phyloP scores from a whole-genome alignment of 2,888 invertebrate species.

The Sipha maydis region DNA sequence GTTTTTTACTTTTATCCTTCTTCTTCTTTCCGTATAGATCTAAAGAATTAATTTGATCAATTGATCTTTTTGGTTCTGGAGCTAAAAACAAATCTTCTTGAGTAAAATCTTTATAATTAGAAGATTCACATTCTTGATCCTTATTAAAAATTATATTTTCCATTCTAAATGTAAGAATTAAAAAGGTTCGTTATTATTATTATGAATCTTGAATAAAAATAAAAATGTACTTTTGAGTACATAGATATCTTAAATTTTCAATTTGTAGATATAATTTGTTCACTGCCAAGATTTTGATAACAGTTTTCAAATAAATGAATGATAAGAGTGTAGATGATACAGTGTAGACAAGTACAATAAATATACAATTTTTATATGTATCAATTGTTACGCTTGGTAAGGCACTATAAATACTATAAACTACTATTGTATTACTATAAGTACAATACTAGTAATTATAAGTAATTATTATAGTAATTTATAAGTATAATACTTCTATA shows the following conservation, averaged over 20 bases:
- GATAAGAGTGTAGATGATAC: neutral
- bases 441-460: too few relatives aligned
- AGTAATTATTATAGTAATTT: too few relatives aligned
- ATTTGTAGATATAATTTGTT: too few relatives aligned
- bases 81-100: conserved; percentile 59
- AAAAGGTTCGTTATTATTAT: neutral
- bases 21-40: conserved; percentile 68
- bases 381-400: too few relatives aligned
- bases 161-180: neutral
- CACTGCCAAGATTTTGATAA: neutral
- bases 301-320: neutral
- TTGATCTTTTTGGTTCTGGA: conserved; percentile 57
- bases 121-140: conserved; percentile 32
- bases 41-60: conserved; percentile 26
- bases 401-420: too few relatives aligned
- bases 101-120: conserved; percentile 35
- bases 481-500: too few relatives aligned
- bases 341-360: neutral
- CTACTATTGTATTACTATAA: too few relatives aligned
- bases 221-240: too few relatives aligned
- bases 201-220: too few relatives aligned
- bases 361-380: neutral
- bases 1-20: conserved; percentile 77
- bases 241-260: too few relatives aligned
- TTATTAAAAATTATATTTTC: conserved; percentile 57